Conservation (phyloP, 2,113 vertebrate species). For the Mustelus asterias region DNA sequence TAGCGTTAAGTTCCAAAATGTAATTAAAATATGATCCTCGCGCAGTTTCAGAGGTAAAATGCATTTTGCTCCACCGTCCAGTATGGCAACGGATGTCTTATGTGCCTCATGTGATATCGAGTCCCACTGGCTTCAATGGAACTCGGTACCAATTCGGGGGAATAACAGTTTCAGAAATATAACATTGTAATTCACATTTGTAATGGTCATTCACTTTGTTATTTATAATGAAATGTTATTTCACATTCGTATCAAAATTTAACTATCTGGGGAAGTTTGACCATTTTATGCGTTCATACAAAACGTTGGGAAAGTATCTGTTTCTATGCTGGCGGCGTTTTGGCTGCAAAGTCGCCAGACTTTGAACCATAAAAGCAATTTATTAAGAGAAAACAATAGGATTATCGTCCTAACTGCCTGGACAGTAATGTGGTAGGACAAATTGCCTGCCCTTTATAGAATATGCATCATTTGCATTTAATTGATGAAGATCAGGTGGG, state of each 20-base stretch:
- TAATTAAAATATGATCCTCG: not conserved
- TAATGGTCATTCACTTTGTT: not conserved
- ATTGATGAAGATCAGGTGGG: not conserved
- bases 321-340: not conserved
- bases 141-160: not conserved
- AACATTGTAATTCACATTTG: not conserved
- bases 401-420: not conserved
- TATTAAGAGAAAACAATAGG: not conserved
- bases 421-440: not conserved
- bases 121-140: not conserved
- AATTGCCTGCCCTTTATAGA: not conserved
- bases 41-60: not conserved
- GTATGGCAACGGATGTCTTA: not conserved
- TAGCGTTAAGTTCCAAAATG: not conserved
- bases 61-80: not conserved
- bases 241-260: not conserved
- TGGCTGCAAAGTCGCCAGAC: not conserved
- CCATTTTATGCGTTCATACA: not conserved
- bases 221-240: not conserved
- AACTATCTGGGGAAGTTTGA: not conserved
- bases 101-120: not conserved
- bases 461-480: not conserved
- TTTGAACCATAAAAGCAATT: not conserved
- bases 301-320: not conserved
- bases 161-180: not conserved